phyloP scores from a whole-genome alignment of 2,888 invertebrate species.

The Sarcophaga caerulescens region DNA sequence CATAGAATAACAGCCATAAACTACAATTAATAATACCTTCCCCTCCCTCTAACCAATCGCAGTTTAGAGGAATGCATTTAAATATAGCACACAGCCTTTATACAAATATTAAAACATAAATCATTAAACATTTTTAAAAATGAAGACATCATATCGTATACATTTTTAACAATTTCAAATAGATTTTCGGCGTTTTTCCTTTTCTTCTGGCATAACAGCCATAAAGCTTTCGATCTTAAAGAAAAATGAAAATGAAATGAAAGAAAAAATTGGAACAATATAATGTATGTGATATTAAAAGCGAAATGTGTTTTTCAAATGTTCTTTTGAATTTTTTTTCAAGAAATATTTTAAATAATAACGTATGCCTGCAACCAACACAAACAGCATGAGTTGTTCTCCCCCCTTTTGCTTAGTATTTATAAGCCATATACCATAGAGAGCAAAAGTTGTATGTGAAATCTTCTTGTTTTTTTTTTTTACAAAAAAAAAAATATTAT shows the following conservation, averaged over 20 bases:
- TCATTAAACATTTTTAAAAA: slow-evolving; percentile 28
- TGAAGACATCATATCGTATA: neutral
- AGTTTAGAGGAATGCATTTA: neutral
- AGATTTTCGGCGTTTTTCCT: slow-evolving; percentile 7
- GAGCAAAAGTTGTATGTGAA: too few species aligned
- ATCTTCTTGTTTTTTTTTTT: slow-evolving; percentile 41
- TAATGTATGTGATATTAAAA: slow-evolving; percentile 54
- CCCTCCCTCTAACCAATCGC: neutral
- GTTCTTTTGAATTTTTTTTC: slow-evolving; percentile 1
- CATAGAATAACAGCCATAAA: slow-evolving; percentile 16
- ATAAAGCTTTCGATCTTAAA: slow-evolving; percentile 3
- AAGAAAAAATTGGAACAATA: slow-evolving; percentile 45
- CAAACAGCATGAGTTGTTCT: slow-evolving; percentile 19
- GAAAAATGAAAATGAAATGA: neutral
- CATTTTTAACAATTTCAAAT: slow-evolving; percentile 37
- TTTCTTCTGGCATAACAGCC: neutral
- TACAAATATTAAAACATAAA: slow-evolving; percentile 52
- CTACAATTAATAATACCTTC: slow-evolving; percentile 41
- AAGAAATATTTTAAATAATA: neutral
- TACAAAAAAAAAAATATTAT: slow-evolving; percentile 9
- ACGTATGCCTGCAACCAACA: slow-evolving; percentile 11
- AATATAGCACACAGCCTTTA: slow-evolving; percentile 18
- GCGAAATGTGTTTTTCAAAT: slow-evolving; percentile 16
- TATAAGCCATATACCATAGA: slow-evolving; percentile 28
- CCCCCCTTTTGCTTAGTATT: slow-evolving; percentile 7